A percentile compares a stretch with the other conserved stretches of the same genome.
These are phyloP conservation scores for Solenodon paradoxus DNA, from an alignment of 2,113 vertebrate species.

Conservation along the genomic window DNA sequence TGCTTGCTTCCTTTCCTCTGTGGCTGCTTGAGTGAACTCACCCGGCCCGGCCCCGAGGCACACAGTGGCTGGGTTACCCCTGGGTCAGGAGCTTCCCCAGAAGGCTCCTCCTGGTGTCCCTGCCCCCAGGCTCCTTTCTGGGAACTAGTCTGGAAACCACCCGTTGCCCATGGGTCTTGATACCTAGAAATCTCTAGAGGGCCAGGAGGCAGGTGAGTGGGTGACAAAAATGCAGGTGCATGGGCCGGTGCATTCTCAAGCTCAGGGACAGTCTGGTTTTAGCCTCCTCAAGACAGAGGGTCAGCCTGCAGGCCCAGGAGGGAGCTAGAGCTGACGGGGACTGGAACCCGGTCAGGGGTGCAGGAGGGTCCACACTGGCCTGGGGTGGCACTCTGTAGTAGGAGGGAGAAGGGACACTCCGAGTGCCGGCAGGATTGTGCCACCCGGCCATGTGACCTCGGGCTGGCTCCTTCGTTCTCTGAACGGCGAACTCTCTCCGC, in stretches of 20 bases:
- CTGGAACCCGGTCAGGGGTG: accelerated
- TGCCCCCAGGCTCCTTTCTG: not conserved
- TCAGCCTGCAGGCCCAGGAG: not conserved
- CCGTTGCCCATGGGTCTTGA: not conserved
- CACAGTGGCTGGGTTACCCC: not conserved
- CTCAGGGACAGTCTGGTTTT: not conserved
- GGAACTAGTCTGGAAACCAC: not conserved
- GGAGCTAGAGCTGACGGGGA: not conserved
- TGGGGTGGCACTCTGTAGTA: not conserved
- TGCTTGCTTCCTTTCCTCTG: not conserved
- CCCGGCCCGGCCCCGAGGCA: too few relatives aligned
- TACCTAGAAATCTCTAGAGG: not conserved
- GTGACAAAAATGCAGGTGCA: not conserved
- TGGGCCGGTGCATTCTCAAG: not conserved
- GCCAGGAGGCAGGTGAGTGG: not conserved
- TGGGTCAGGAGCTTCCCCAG: not conserved
- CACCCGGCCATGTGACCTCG: not conserved
- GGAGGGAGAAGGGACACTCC: not conserved
- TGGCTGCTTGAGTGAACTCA: not conserved
- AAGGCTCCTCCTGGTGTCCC: not conserved
- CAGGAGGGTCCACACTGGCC: not conserved
- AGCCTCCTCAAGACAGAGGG: not conserved
- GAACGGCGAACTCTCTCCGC: not conserved
- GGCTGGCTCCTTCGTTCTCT: not conserved
- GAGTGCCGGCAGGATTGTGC: not conserved